Percentiles rank a stretch among this genome's conserved stretches.
phyloP scores from a whole-genome alignment of 2,113 vertebrate species.

The Columba janthina region DNA sequence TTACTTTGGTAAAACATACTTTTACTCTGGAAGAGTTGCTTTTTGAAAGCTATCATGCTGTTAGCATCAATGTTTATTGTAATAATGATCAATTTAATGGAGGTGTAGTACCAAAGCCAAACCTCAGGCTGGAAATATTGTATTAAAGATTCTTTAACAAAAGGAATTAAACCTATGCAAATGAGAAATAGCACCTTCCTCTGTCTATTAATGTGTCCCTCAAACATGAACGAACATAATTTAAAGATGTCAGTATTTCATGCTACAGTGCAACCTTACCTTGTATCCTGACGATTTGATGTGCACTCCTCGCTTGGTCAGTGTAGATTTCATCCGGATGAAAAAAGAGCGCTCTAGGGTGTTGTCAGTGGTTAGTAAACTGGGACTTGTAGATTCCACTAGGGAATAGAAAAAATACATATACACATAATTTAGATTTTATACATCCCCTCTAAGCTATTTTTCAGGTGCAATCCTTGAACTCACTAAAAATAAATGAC shows the following conservation, averaged over 20 bases:
- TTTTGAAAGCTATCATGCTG: not conserved
- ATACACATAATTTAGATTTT: slow-evolving; percentile 67
- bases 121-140: not conserved
- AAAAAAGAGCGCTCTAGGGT: slow-evolving; percentile 96
- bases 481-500: slow-evolving; percentile 77
- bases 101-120: not conserved
- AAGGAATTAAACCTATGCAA: not conserved
- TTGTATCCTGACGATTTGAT: slow-evolving; percentile 99
- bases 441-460: slow-evolving; percentile 41
- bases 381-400: slow-evolving; percentile 96
- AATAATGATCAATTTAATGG: not conserved
- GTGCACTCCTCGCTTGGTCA: slow-evolving; percentile 98
- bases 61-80: slow-evolving; percentile 7
- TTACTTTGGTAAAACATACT: not conserved
- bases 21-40: not conserved
- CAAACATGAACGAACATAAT: not conserved
- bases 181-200: not conserved
- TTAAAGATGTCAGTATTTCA: slow-evolving; percentile 12
- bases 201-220: not conserved
- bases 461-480: slow-evolving; percentile 76
- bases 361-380: slow-evolving; percentile 90
- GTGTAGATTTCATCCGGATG: slow-evolving; percentile 98
- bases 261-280: slow-evolving; percentile 76
- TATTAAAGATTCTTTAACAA: slow-evolving; percentile 6
- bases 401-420: slow-evolving; percentile 72